Evolutionary conservation across 1,140 invertebrate species (phyloP).

Genomic region (Theocolax elegans): DNA sequence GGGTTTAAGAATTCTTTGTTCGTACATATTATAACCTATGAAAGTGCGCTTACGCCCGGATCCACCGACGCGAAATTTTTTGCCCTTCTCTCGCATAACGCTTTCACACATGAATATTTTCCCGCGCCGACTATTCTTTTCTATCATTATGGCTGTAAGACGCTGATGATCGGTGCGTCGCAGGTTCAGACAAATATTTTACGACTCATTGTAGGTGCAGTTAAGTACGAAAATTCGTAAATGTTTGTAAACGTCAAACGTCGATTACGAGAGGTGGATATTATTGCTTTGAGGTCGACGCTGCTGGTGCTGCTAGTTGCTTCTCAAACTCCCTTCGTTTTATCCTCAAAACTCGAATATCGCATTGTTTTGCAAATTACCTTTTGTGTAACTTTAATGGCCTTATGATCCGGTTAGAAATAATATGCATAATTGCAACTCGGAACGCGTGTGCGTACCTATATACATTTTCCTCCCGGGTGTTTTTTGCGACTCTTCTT

Average conservation of each 20-base stretch:
- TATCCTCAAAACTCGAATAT: constrained; percentile 6
- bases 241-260: too few species aligned
- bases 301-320: neutral
- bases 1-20: too few species aligned
- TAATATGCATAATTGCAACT: constrained; percentile 11
- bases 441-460: neutral
- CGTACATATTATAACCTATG: too few species aligned
- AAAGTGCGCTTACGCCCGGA: too few species aligned
- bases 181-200: constrained; percentile 35
- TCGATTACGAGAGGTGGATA: neutral
- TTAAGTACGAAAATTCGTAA: constrained; percentile 22
- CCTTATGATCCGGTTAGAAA: constrained; percentile 19
- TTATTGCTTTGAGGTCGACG: constrained; percentile 11
- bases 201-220: constrained; percentile 21
- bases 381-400: constrained; percentile 19
- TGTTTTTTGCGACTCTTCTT: too few species aligned
- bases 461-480: neutral
- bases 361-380: constrained; percentile 23
- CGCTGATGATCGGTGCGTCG: constrained; percentile 25
- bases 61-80: too few species aligned
- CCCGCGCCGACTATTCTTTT: constrained; percentile 17
- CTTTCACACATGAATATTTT: neutral
- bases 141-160: constrained; percentile 13
- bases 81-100: too few species aligned
- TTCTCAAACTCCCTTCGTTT: neutral